These are phyloP conservation scores for Rhizomys pruinosus DNA, from an alignment of 2,113 vertebrate species.

Conservation along the genomic window DNA sequence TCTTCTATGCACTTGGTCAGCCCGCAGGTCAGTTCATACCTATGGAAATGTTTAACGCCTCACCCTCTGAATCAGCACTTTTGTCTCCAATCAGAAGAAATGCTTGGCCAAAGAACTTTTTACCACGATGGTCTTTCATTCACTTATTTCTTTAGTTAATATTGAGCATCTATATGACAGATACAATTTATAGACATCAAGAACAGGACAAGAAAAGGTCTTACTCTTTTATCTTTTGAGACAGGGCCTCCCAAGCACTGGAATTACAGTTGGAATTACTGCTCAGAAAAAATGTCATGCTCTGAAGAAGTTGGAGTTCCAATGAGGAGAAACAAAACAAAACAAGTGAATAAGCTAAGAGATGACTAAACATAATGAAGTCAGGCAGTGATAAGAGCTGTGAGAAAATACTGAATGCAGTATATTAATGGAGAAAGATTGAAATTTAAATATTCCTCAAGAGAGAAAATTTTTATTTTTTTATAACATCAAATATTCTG, in stretches of 20 bases:
- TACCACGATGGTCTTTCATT: neutral
- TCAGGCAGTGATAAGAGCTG: neutral
- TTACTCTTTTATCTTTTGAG: neutral
- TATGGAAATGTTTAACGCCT: neutral
- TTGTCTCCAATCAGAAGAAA: neutral
- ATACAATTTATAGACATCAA: neutral
- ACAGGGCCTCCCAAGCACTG: neutral
- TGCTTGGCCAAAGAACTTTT: neutral
- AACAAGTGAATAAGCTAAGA: neutral
- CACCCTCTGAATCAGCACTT: neutral
- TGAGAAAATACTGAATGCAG: neutral
- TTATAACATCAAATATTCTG: no score
- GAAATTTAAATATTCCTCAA: neutral
- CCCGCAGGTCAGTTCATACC: neutral
- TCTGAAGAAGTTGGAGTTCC: slow-evolving; percentile 11
- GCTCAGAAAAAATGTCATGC: neutral
- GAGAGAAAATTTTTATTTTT: no score
- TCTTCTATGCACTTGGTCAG: neutral
- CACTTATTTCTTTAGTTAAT: neutral
- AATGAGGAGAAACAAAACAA: neutral
- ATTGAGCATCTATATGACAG: neutral
- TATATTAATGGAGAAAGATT: neutral
- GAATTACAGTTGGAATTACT: neutral
- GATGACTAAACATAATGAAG: neutral
- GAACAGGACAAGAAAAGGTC: neutral